Base-by-base conservation (phyloP, 2,888 invertebrate genomes). In the Eucera pruinosa region DNA sequence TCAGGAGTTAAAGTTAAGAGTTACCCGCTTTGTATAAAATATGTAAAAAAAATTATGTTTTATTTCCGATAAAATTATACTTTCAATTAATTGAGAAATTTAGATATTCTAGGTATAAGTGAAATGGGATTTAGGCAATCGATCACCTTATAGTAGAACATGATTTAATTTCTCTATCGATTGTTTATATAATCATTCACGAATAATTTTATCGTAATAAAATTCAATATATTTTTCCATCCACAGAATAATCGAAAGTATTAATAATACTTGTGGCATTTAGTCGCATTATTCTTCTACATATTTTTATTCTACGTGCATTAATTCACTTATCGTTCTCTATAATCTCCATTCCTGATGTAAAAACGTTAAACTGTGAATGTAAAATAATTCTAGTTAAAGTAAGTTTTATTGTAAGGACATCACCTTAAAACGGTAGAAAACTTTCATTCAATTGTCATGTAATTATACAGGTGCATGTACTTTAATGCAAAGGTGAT, bases 21-120 rank as follows among this genome's bases (percentile, higher is more conserved):
- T 39, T 50, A n/a, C 27, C 33, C 23, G 48, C 41, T 36, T 47
- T 43, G 30, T 61, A 58, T 69, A 57, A 62, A 69, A 23, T 36
- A 9, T 58, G 43, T 48, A 64, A 11, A 33, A 72, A 30, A 43
- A 55, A 50, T 57, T 9, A 58, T 25, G 13, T 33, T 15, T 74
- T 62, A 30, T 45, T 62, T 62, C 43, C 45, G n/a, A 30, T 41
- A n/a, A 5, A 50, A 5, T 45, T 54, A 13, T 54, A 55, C 43
- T 43, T 64, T 36, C 3, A 57, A 68, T n/a, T 33, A 39, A 30
- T 48, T 62, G n/a, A 6, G 0, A 36, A 47, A 9, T 47, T 52
- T 43, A 54, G 39, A 52, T 15, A 18, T 27, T 52, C n/a, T 9
- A n/a, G 47, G 39, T 57, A 13, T 3, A 45, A 15, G 23, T 23